Evolutionary conservation across 2,113 vertebrate genomes (phyloP).

Genomic region (Peromyscus maniculatus): DNA sequence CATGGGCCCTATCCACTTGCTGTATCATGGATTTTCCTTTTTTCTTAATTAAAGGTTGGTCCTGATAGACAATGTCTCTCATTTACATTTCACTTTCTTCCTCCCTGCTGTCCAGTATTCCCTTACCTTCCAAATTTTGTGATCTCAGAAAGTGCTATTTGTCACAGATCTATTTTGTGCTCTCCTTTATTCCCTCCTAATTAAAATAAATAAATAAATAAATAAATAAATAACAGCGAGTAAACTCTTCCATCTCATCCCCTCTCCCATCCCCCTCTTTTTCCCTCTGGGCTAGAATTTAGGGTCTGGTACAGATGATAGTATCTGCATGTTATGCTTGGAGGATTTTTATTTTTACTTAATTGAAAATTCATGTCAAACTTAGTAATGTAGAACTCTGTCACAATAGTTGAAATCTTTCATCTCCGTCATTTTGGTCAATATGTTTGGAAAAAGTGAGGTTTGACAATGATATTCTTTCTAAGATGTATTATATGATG

Average conservation of each 20-base stretch:
- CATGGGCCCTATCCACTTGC: neutral
- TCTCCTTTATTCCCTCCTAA: neutral
- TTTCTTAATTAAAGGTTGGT: neutral
- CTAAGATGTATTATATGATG: neutral
- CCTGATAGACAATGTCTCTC: too few relatives aligned
- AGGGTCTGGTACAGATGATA: neutral
- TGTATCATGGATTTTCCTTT: neutral
- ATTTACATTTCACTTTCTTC: too few relatives aligned
- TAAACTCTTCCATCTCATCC: neutral
- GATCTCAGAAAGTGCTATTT: neutral
- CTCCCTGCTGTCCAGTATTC: neutral
- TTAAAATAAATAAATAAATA: neutral
- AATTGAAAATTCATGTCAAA: neutral
- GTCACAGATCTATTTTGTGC: neutral
- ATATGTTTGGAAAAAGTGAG: neutral
- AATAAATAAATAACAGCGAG: too few relatives aligned
- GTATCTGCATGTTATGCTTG: neutral
- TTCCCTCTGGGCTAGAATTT: neutral
- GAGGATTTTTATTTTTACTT: neutral
- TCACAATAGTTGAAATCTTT: neutral
- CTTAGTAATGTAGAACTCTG: neutral
- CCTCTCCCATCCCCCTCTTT: neutral
- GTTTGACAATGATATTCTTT: neutral
- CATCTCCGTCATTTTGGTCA: neutral
- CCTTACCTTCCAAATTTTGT: neutral